phyloP scores from a whole-genome alignment of 92 coral and sea anemone species.

The Anthopleura xanthogrammica region DNA sequence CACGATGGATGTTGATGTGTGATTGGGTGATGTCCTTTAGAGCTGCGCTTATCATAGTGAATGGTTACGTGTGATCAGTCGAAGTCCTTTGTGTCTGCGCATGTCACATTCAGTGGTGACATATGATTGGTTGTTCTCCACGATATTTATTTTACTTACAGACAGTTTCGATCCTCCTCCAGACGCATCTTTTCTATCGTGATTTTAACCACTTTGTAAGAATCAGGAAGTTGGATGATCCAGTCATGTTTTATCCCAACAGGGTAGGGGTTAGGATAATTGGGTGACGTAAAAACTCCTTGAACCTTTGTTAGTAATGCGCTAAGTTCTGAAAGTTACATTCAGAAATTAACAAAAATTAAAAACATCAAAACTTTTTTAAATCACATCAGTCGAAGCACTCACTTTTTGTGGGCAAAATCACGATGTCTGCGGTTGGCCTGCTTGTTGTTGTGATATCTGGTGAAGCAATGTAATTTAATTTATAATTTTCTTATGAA shows the following conservation, averaged over 20 bases:
- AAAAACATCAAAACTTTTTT: not conserved
- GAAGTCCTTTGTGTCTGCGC: too few species aligned
- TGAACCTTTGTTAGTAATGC: constrained; percentile 1
- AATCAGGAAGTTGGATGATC: constrained; percentile 24
- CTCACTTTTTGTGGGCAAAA: too few species aligned
- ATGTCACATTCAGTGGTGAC: too few species aligned
- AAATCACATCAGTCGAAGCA: too few species aligned
- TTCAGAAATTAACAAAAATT: not conserved
- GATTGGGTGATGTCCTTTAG: too few species aligned
- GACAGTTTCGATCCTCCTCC: constrained; percentile 32
- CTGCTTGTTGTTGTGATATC: too few species aligned
- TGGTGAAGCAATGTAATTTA: too few species aligned
- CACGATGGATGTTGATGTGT: too few species aligned
- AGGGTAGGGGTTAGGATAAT: constrained; percentile 40
- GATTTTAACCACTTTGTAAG: not conserved
- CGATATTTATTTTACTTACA: constrained; percentile 5
- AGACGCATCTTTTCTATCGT: constrained; percentile 23
- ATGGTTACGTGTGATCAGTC: not conserved
- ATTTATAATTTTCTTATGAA: too few species aligned
- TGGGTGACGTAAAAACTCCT: constrained; percentile 42
- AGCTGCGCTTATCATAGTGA: too few species aligned
- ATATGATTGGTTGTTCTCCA: not conserved
- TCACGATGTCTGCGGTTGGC: too few species aligned
- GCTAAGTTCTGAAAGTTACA: not conserved
- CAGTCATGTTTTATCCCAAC: constrained; percentile 25